These are phyloP conservation scores for Leiothrix lutea DNA, from an alignment of 2,113 vertebrate genomes.

Conservation along the genomic window DNA sequence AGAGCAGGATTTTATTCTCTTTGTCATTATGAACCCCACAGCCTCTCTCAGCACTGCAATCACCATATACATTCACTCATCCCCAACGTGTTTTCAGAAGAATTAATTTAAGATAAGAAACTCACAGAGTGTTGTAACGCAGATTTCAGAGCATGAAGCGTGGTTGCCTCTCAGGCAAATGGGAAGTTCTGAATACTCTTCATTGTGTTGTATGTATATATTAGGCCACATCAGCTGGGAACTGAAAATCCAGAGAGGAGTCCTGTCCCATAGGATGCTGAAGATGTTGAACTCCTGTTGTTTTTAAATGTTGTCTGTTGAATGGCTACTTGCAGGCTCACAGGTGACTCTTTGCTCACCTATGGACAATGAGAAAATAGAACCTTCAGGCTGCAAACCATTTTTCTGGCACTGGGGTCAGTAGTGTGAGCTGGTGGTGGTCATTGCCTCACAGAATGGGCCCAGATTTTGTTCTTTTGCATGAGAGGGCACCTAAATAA, in stretches of 20 bases:
- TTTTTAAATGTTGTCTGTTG: not conserved
- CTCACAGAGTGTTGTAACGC: not conserved
- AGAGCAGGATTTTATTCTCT: not conserved
- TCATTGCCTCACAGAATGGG: not conserved
- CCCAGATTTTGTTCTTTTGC: not conserved
- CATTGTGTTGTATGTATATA: not conserved
- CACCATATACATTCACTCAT: not conserved
- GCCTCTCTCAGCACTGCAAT: not conserved
- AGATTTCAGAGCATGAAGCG: not conserved
- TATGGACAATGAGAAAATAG: not conserved
- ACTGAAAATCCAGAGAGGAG: not conserved
- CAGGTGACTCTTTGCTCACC: not conserved
- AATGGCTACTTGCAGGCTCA: not conserved
- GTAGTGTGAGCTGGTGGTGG: not conserved
- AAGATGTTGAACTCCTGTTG: not conserved
- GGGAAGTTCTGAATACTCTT: not conserved
- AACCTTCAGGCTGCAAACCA: not conserved
- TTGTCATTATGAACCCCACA: not conserved
- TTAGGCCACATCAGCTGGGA: not conserved
- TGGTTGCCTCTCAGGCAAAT: not conserved
- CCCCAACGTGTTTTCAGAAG: conserved; percentile 1
- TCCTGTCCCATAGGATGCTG: not conserved
- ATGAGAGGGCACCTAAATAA: not conserved
- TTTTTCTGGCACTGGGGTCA: not conserved
- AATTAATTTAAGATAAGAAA: not conserved